Evolutionary conservation across 2,888 invertebrate species (phyloP), one percentile per base, ranked within the genome.

Genomic region (Darwinula stevensoni): DNA sequence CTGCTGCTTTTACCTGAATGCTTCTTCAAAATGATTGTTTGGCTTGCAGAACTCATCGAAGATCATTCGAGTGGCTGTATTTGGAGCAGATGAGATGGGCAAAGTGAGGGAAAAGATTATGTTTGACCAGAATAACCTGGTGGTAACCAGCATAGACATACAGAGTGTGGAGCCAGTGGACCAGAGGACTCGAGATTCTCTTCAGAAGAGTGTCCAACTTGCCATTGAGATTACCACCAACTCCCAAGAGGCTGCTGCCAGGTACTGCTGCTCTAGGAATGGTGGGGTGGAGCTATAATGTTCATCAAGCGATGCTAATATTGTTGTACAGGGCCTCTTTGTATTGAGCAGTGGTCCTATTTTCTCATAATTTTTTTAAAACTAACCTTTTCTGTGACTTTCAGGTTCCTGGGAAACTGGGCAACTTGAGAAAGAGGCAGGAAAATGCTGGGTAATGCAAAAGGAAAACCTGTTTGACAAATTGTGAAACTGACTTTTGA

Each of bases 211-310:
- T 18, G 57, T 57, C 6, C 57, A 58, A 39, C 44, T 57, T 29
- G 57, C 57, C 37, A 58, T 57, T 36, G 57, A 57, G 41, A 57
- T 57, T 39, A 58, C 57, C 3, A 58, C 56, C 33, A 55, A 54
- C 41, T 54, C 54, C 6, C 57, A 57, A 42, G 57, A 57, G 40
- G 56, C 56, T 14, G 45, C 55, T 27, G 56, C 56, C 14, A 50
- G 50, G 52, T 52, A 35, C 30, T 4, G 14, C 12, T 29, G 30
- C 27, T 27, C 12, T 14, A 14, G 13, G 16, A 14, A 30, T 12
- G 14, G n/a, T n/a, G n/a, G n/a, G n/a, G n/a, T n/a, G n/a, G n/a
- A n/a, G n/a, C n/a, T n/a, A n/a, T n/a, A n/a, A n/a, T n/a, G n/a
- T n/a, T n/a, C n/a, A n/a, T n/a, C n/a, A n/a, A n/a, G n/a, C n/a